Evolutionary conservation across 2,797 vertebrate genomes (phyloP).

Genomic region (Cossypha niveicapilla): DNA sequence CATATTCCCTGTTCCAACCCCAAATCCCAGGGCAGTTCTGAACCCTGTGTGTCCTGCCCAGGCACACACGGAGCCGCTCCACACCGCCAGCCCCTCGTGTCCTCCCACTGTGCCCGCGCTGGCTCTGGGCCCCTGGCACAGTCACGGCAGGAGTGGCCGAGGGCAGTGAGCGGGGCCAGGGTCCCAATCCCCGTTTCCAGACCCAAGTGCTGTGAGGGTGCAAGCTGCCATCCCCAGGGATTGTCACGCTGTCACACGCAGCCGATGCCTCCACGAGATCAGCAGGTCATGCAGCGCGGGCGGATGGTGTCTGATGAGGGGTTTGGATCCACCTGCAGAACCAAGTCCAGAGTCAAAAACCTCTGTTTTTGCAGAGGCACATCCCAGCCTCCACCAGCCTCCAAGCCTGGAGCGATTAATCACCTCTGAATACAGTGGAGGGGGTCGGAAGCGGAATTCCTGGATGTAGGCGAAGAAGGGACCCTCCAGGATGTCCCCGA

Average conservation of each 20-base stretch:
- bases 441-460: conserved; percentile 90
- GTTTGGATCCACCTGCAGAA: conserved; percentile 88
- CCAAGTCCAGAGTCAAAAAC: neutral
- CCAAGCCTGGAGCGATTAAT: neutral
- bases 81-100: rapidly evolving
- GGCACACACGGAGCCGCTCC: neutral
- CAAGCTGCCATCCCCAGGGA: neutral
- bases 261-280: conserved; percentile 40
- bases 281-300: conserved; percentile 94
- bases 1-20: neutral
- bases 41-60: neutral
- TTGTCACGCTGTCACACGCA: rapidly evolving
- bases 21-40: neutral
- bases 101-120: neutral
- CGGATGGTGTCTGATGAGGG: conserved; percentile 78
- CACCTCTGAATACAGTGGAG: conserved; percentile 94
- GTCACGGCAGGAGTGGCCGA: neutral
- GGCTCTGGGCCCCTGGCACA: neutral
- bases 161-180: neutral
- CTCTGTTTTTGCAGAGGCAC: neutral
- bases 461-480: conserved; percentile 90
- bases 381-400: neutral
- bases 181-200: neutral
- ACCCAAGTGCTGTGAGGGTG: neutral
- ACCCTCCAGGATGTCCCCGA: conserved; percentile 77